Percentiles rank a stretch among this genome's conserved stretches.
These are phyloP conservation scores for Rattus norvegicus DNA, from an alignment of 2,113 vertebrate species.

Conservation along the genomic window GRCr8 NC_086019.1:177795501-177796000, in stretches of 20 bases:
- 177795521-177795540: background rate
- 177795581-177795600: slow-evolving; percentile 18
- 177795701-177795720: background rate
- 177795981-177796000: too few species aligned
- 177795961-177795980: too few species aligned
- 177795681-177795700: slow-evolving; percentile 18
- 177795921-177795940: too few species aligned
- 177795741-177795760: background rate
- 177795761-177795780: background rate
- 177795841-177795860: background rate
- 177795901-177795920: too few species aligned
- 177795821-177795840: background rate
- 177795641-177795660: background rate
- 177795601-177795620: background rate
- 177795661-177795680: background rate
- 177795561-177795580: slow-evolving; percentile 1
- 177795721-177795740: background rate
- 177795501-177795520: background rate
- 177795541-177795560: background rate
- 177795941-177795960: too few species aligned
- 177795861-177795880: too few species aligned
- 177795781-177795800: background rate
- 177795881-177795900: too few species aligned
- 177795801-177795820: background rate
- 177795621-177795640: background rate